Evolutionary conservation across 2,113 vertebrate species (phyloP).

Genomic region (Stegastes partitus): DNA sequence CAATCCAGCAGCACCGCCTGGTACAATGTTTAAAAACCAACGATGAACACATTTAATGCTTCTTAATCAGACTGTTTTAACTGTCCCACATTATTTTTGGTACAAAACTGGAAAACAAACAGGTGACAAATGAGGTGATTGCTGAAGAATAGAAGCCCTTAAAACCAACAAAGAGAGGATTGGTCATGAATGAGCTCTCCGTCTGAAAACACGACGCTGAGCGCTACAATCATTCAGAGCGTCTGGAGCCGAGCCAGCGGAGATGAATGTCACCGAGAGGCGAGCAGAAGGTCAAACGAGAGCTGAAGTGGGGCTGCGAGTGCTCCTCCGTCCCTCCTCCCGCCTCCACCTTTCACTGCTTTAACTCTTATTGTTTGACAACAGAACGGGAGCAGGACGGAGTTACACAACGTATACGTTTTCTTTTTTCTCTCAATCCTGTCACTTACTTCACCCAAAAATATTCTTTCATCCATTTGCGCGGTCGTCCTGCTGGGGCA

Average conservation of each 20-base stretch:
- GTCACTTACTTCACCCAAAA: slow-evolving; percentile 35
- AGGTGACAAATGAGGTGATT: neutral
- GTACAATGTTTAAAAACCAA: neutral
- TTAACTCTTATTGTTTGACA: neutral
- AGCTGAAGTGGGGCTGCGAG: slow-evolving; percentile 16
- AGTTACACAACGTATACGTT: slow-evolving; percentile 42
- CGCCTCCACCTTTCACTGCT: neutral
- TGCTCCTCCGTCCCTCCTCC: neutral
- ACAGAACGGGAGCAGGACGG: neutral
- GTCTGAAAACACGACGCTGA: neutral
- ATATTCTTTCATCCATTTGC: slow-evolving; percentile 53
- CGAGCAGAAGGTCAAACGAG: slow-evolving; percentile 19
- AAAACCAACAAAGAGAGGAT: slow-evolving; percentile 9
- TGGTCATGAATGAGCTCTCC: neutral
- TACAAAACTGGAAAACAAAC: neutral
- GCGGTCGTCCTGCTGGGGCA: slow-evolving; percentile 45
- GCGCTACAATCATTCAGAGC: neutral
- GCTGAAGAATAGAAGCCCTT: neutral
- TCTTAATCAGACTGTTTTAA: neutral
- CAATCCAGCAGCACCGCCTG: too few species aligned
- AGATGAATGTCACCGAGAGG: slow-evolving; percentile 19
- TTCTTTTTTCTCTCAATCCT: neutral
- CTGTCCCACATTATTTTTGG: too few species aligned
- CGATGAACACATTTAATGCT: neutral
- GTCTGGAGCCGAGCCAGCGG: neutral